These are phyloP conservation scores for Chaetogeoica ovagalla DNA, from an alignment of 2,888 invertebrate species.

Conservation along the genomic window DNA sequence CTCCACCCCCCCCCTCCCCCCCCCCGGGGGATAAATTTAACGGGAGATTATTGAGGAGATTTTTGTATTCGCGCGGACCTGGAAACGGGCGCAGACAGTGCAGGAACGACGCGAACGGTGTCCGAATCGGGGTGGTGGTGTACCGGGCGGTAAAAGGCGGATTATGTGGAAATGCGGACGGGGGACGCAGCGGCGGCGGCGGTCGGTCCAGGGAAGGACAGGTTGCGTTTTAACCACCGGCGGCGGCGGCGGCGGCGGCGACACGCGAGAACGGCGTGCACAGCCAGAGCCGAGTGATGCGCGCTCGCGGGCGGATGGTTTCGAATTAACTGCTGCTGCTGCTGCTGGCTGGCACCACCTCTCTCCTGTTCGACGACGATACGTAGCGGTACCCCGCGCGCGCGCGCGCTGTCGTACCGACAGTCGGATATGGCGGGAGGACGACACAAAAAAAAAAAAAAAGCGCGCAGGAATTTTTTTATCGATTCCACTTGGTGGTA, in stretches of 20 bases:
- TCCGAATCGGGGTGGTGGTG: too few relatives aligned
- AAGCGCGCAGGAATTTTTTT: conserved; percentile 59
- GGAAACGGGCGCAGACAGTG: too few relatives aligned
- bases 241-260: neutral
- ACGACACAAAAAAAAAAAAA: conserved; percentile 54
- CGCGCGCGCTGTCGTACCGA: neutral
- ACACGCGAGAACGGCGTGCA: neutral
- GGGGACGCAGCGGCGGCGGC: too few relatives aligned
- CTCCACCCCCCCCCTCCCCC: too few relatives aligned
- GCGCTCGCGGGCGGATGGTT: conserved; percentile 12
- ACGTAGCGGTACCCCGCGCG: neutral
- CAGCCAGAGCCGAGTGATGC: neutral
- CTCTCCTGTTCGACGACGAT: conserved; percentile 27
- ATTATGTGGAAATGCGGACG: too few relatives aligned
- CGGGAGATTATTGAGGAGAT: too few relatives aligned
- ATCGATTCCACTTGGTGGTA: conserved; percentile 56
- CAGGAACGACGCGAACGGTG: too few relatives aligned
- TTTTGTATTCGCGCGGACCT: too few relatives aligned
- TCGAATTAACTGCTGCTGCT: conserved; percentile 48
- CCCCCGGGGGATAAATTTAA: too few relatives aligned
- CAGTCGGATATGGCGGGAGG: neutral
- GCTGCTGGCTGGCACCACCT: neutral
- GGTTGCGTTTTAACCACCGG: conserved; percentile 46
- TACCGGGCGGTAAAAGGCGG: too few relatives aligned
- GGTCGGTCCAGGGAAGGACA: neutral